A percentile compares a stretch with the other conserved stretches of the same genome.
These are phyloP conservation scores for Eubasilissa regina DNA, from an alignment of 1,140 invertebrate species.

Conservation along the genomic window DNA sequence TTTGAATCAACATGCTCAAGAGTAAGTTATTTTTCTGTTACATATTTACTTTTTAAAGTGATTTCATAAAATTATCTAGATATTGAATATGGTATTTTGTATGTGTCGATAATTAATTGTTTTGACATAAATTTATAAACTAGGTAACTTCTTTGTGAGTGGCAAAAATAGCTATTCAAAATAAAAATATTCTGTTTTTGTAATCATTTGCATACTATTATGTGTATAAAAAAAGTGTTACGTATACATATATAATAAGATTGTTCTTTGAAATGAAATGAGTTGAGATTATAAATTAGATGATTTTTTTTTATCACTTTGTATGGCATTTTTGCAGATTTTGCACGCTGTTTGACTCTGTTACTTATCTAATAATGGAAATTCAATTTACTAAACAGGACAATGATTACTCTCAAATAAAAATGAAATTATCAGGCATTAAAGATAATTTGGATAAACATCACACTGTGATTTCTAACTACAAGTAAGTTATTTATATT, in stretches of 20 bases:
- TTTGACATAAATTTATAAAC: too few species aligned
- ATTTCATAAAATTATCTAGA: too few species aligned
- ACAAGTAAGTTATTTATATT: constrained; percentile 41
- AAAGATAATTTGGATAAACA: constrained; percentile 41
- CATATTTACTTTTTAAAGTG: neutral
- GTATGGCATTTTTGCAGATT: constrained; percentile 18
- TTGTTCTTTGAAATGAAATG: too few species aligned
- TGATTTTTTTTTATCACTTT: neutral
- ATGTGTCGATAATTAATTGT: too few species aligned
- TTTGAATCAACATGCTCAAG: constrained; percentile 63
- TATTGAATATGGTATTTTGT: too few species aligned
- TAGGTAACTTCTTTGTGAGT: too few species aligned
- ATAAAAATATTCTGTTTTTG: too few species aligned
- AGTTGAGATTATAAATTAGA: too few species aligned
- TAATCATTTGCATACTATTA: too few species aligned
- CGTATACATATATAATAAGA: too few species aligned
- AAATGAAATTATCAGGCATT: constrained; percentile 18
- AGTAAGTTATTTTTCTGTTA: constrained; percentile 61
- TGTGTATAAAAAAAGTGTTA: too few species aligned
- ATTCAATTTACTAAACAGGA: neutral
- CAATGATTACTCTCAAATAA: constrained; percentile 2
- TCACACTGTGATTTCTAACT: constrained; percentile 25
- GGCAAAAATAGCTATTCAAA: too few species aligned
- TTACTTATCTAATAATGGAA: constrained; percentile 3
- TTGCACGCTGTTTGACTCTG: constrained; percentile 11